phyloP scores from a whole-genome alignment of 2,888 invertebrate genomes.

The Cheilosia pagana region DNA sequence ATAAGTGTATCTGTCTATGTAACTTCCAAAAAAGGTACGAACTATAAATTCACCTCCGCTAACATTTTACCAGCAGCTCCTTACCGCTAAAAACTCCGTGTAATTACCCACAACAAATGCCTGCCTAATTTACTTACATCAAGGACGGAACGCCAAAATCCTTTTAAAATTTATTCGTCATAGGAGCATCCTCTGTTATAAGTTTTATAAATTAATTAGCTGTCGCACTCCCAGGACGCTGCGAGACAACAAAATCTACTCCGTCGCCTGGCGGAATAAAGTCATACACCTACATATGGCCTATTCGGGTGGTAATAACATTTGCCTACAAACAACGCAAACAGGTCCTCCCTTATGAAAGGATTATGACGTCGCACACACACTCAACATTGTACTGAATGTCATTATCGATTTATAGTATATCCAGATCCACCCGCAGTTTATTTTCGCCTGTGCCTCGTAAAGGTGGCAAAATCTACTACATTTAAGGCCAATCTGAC shows the following conservation, averaged over 20 bases:
- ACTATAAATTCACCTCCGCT: too few species aligned
- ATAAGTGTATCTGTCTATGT: too few species aligned
- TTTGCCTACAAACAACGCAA: conserved; percentile 41
- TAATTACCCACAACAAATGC: conserved; percentile 27
- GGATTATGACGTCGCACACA: conserved; percentile 37
- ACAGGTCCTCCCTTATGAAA: conserved; percentile 17
- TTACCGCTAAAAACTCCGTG: too few species aligned
- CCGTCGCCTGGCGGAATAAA: conserved; percentile 26
- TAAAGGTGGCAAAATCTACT: conserved; percentile 30
- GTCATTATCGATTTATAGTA: conserved; percentile 59
- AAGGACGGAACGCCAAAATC: conserved; percentile 42
- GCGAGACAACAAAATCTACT: conserved; percentile 50
- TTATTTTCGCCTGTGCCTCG: conserved; percentile 1
- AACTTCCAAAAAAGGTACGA: too few species aligned
- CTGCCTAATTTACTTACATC: conserved; percentile 25
- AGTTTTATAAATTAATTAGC: conserved; percentile 64
- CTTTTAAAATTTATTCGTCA: conserved; percentile 56
- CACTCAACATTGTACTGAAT: conserved; percentile 1
- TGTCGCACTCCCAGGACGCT: conserved; percentile 35
- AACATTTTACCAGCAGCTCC: too few species aligned
- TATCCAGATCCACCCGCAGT: not conserved
- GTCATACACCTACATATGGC: not conserved
- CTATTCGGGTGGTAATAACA: conserved; percentile 44
- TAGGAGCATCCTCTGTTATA: conserved; percentile 35
- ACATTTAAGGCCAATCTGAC: conserved; percentile 23